A percentile compares a stretch with the other conserved stretches of the same genome.
These are phyloP conservation scores for Drosophila orena DNA, from an alignment of 1,140 invertebrate species.

Conservation along the genomic window DNA sequence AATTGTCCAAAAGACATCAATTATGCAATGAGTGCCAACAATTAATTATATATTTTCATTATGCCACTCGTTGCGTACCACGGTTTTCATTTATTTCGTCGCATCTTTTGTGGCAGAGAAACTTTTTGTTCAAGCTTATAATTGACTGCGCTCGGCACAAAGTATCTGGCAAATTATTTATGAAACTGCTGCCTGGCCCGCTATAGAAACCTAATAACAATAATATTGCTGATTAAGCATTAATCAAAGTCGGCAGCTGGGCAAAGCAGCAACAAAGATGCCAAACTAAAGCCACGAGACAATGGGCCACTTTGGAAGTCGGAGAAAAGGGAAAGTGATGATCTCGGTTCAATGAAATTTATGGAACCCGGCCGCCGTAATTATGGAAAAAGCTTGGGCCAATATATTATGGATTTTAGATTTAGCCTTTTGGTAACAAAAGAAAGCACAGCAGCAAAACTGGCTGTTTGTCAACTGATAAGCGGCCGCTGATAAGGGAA, in stretches of 20 bases:
- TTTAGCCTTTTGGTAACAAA: slow-evolving; percentile 44
- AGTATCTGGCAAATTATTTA: slow-evolving; percentile 31
- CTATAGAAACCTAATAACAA: slow-evolving; percentile 80
- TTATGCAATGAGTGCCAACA: slow-evolving; percentile 36
- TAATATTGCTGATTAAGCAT: slow-evolving; percentile 82
- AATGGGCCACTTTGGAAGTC: slow-evolving; percentile 18
- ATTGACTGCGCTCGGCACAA: slow-evolving; percentile 52
- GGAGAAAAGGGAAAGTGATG: slow-evolving; percentile 62
- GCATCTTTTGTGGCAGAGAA: slow-evolving; percentile 53
- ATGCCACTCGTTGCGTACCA: slow-evolving; percentile 26
- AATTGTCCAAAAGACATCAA: not conserved
- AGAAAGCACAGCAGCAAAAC: slow-evolving; percentile 42
- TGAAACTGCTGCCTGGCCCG: slow-evolving; percentile 36
- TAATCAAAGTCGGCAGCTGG: slow-evolving; percentile 65
- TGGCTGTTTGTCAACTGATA: slow-evolving; percentile 54
- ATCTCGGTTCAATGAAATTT: slow-evolving; percentile 31
- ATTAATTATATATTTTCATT: slow-evolving; percentile 31
- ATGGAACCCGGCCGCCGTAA: slow-evolving; percentile 46
- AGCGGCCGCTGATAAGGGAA: slow-evolving; percentile 57
- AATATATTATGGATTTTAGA: slow-evolving; percentile 75
- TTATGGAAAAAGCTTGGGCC: slow-evolving; percentile 58
- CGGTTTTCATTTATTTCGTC: not conserved
- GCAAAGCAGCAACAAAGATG: slow-evolving; percentile 22
- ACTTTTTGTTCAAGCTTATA: slow-evolving; percentile 56
- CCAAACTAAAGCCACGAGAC: slow-evolving; percentile 26